Evolutionary conservation across 2,888 invertebrate species (phyloP), one percentile per base, ranked within the genome.

Genomic region (Drosophila flavopinicola): DNA sequence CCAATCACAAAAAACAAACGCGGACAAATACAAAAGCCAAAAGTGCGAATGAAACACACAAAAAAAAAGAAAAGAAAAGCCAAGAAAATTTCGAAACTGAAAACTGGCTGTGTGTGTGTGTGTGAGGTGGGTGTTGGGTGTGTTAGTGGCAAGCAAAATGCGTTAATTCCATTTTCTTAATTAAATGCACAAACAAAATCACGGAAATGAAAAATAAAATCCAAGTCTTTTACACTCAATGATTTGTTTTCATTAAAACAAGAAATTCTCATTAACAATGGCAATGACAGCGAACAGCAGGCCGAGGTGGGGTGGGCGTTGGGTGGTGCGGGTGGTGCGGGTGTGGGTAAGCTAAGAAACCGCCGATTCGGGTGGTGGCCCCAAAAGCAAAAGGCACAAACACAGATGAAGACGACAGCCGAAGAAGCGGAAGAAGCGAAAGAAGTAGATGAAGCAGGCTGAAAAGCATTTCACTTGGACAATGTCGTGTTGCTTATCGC

Each of bases 261-360:
- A 88, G 89, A 88, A 89, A 89, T 89, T 88, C 88, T 89, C 90
- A 89, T 89, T 89, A 89, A 88, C 89, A 87, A 87, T 87, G 80
- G 80, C 80, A 88, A 88, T 87, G 87, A 84, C 83, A 84, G 83
- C 76, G 61, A 77, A 69, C 80, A 69, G 78, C 41, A 45, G 20
- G 1, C 25, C 17, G 23, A 11, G 23, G 15, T 0, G 2, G 2
- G n/a, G 0, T 3, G 0, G 6, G 9, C 6, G 13, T 27, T 5
- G 25, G 6, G 3, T 0, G 9, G 11, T 0, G 7, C 15, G 3
- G 11, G 24, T 7, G 6, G n/a, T n/a, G n/a, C n/a, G 17, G 7
- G 9, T 44, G 30, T 9, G 9, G 32, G 51, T 13, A 25, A 29
- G 9, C 48, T 38, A 53, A 61, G 60, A 60, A 73, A 70, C 72